Evolutionary conservation across 2,113 vertebrate genomes (phyloP).

Genomic region (Tretioscincus oriximinensis): DNA sequence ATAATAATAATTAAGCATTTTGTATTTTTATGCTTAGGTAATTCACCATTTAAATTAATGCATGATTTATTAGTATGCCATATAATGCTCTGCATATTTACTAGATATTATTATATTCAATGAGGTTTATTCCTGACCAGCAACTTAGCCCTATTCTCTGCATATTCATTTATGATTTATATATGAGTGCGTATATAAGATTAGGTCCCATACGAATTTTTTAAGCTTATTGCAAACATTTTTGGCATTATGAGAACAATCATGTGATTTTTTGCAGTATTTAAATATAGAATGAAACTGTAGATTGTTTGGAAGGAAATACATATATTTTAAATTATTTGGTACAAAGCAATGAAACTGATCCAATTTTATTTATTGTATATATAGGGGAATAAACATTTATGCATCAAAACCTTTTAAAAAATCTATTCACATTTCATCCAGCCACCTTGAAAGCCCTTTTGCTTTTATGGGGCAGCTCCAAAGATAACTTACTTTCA

Average conservation of each 20-base stretch:
- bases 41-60: background rate
- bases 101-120: background rate
- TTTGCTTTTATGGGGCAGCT: background rate
- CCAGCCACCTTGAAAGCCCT: background rate
- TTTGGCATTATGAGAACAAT: slow-evolving; percentile 1
- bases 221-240: background rate
- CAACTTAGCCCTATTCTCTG: background rate
- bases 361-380: slow-evolving; percentile 12
- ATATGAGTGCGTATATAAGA: no score
- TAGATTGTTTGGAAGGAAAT: slow-evolving; percentile 28
- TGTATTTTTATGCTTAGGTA: slow-evolving; percentile 32
- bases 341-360: background rate
- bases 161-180: background rate
- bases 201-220: no score
- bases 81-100: background rate
- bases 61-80: background rate
- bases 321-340: slow-evolving; percentile 16
- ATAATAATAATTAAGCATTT: slow-evolving; percentile 24
- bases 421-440: background rate
- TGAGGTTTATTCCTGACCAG: background rate
- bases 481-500: background rate
- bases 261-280: background rate
- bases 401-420: background rate
- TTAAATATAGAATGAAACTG: background rate
- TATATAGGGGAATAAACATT: slow-evolving; percentile 37